Evolutionary conservation across 2,888 invertebrate species (phyloP).

Genomic region (Pharmacophagus antenor): DNA sequence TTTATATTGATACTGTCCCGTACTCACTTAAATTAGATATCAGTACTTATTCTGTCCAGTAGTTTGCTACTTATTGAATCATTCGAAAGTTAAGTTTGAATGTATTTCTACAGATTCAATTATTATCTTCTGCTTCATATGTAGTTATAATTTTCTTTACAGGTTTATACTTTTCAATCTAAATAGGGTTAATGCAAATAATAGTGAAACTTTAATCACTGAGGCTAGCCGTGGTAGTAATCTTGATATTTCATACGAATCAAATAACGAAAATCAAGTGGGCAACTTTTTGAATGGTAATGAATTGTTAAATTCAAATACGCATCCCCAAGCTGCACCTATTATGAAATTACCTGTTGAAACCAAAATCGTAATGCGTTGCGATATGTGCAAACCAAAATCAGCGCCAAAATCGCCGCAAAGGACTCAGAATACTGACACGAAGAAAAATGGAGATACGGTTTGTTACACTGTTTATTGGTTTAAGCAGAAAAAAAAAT

Average conservation of each 20-base stretch:
- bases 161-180: constrained; percentile 35
- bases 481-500: too few relatives aligned
- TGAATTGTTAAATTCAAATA: constrained; percentile 34
- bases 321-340: constrained; percentile 47
- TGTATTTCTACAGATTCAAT: too few relatives aligned
- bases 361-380: constrained; percentile 56
- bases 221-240: constrained; percentile 7
- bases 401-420: constrained; percentile 34
- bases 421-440: constrained; percentile 38
- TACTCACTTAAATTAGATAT: too few relatives aligned
- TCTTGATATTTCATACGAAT: constrained; percentile 13
- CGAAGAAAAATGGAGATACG: constrained; percentile 49
- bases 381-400: constrained; percentile 38
- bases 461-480: constrained; percentile 44
- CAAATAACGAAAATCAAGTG: constrained; percentile 25
- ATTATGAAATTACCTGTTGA: constrained; percentile 59
- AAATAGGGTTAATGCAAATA: constrained; percentile 14
- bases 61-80: too few relatives aligned
- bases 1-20: too few relatives aligned
- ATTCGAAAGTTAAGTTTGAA: too few relatives aligned
- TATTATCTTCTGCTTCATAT: too few relatives aligned
- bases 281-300: constrained; percentile 27
- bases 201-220: constrained; percentile 5
- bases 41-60: too few relatives aligned
- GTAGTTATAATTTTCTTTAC: constrained; percentile 27